A percentile compares a stretch with the other conserved stretches of the same genome.
Evolutionary conservation across 2,797 vertebrate species (phyloP).

Genomic region (Urocyon cinereoargenteus): DNA sequence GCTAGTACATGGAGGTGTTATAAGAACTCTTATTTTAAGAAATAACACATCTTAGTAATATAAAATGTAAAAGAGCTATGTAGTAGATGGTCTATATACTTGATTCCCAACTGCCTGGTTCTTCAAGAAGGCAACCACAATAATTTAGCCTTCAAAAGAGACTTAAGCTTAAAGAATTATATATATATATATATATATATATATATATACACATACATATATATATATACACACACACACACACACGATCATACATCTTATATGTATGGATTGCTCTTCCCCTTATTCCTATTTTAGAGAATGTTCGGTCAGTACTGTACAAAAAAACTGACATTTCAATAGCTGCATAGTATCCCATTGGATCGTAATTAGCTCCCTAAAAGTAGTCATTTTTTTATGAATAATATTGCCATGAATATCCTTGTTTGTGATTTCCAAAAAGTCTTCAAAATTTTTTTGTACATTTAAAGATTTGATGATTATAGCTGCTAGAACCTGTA

Average conservation of each 20-base stretch:
- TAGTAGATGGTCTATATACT: background rate
- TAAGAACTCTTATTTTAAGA: background rate
- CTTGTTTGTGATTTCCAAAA: slow-evolving; percentile 2
- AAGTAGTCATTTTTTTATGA: background rate
- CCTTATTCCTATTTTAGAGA: background rate
- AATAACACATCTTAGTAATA: background rate
- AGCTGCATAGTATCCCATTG: background rate
- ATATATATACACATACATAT: background rate
- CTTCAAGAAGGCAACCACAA: background rate
- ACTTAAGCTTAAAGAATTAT: background rate
- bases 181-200: too few species aligned
- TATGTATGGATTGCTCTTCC: background rate
- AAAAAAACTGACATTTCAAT: background rate
- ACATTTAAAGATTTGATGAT: slow-evolving; percentile 8
- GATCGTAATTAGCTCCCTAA: slow-evolving; percentile 19
- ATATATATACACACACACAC: background rate
- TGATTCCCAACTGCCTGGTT: background rate
- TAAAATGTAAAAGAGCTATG: background rate
- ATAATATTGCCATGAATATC: background rate
- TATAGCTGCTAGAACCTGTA: background rate
- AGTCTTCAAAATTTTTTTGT: background rate
- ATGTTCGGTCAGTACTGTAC: background rate
- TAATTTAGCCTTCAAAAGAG: background rate
- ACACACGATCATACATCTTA: background rate
- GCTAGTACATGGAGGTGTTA: background rate